Conservation (phyloP, 53 echinoderm and acorn worm genomes). For the Stichopus horrens region DNA sequence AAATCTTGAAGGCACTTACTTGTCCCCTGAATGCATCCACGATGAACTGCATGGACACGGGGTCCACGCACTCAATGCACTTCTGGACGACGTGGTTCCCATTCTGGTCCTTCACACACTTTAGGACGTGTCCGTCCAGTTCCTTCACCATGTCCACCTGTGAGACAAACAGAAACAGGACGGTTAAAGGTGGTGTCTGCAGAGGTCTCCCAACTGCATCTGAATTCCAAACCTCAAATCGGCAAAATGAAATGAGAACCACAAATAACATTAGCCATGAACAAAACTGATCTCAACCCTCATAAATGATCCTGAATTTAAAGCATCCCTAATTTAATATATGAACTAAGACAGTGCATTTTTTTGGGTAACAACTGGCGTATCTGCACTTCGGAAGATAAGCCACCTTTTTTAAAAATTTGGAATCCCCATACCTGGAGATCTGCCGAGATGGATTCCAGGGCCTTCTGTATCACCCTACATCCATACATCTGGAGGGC, state of each 20-base stretch:
- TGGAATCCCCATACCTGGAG: constrained; percentile 67
- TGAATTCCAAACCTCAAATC: too few relatives aligned
- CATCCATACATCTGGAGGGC: constrained; percentile 99
- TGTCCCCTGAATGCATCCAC: constrained; percentile 96
- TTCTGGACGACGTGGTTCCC: constrained; percentile 99
- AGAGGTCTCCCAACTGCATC: too few relatives aligned
- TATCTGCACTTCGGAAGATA: too few relatives aligned
- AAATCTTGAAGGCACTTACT: constrained; percentile 38
- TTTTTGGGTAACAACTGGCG: too few relatives aligned
- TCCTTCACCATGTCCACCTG: constrained; percentile 97
- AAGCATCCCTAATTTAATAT: too few relatives aligned
- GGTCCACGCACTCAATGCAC: constrained; percentile 99
- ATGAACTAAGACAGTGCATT: too few relatives aligned
- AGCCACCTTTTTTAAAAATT: too few relatives aligned
- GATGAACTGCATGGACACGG: constrained; percentile 95
- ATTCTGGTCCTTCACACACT: constrained; percentile 99
- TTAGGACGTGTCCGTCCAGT: constrained; percentile 95
- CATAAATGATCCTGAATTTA: too few relatives aligned
- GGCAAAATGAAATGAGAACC: too few relatives aligned
- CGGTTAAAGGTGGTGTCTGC: not conserved
- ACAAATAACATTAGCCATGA: too few relatives aligned
- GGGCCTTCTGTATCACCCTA: constrained; percentile 97
- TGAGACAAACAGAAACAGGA: not conserved
- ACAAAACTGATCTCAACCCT: too few relatives aligned
- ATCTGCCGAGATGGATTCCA: constrained; percentile 96